These are phyloP conservation scores for Trochalopteron elliotii DNA, from an alignment of 2,113 vertebrate species.

Conservation along the genomic window DNA sequence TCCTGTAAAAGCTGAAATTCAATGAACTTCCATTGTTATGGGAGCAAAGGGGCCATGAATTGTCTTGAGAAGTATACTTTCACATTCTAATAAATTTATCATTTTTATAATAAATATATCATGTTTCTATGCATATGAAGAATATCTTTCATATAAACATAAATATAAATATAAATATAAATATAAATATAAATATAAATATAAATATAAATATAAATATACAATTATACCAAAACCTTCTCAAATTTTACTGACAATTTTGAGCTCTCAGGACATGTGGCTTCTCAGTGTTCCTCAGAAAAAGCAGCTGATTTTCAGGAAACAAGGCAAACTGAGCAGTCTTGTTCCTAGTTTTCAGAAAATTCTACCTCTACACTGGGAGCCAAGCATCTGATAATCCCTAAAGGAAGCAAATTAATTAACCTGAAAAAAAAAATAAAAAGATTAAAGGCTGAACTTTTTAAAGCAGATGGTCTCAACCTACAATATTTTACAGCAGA, in stretches of 20 bases:
- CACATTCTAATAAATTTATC: not conserved
- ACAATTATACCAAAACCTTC: not conserved
- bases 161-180: not conserved
- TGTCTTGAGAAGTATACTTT: not conserved
- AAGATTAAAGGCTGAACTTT: not conserved
- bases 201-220: not conserved
- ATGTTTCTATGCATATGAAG: not conserved
- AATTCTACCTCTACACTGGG: not conserved
- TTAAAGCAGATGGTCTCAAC: not conserved
- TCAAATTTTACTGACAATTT: not conserved
- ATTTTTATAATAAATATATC: not conserved
- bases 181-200: not conserved
- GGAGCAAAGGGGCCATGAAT: not conserved
- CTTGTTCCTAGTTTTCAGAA: not conserved
- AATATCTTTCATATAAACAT: not conserved
- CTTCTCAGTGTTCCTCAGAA: not conserved
- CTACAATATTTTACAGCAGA: not conserved
- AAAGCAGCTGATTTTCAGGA: not conserved
- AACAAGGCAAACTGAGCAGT: not conserved
- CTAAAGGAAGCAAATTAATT: not conserved
- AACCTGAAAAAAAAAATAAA: not conserved
- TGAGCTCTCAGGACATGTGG: not conserved
- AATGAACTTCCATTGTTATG: not conserved
- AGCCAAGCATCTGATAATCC: not conserved
- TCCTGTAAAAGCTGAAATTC: constrained; percentile 7